These are phyloP conservation scores for Nanorana parkeri DNA, from an alignment of 2,113 vertebrate species.

Conservation along the genomic window DNA sequence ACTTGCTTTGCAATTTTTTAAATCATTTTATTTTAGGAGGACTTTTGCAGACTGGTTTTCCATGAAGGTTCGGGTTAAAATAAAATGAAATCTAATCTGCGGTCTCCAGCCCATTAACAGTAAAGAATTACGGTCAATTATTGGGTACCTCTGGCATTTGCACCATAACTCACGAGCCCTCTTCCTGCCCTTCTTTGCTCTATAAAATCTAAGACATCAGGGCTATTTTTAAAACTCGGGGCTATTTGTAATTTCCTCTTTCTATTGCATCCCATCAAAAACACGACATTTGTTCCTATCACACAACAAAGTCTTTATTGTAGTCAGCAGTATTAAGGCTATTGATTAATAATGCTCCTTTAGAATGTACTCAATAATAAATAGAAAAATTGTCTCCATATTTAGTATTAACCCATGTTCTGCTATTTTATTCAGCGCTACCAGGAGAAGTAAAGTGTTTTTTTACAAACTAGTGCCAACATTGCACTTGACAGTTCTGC, in stretches of 20 bases:
- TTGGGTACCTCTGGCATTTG: slow-evolving; percentile 35
- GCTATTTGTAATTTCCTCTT: slow-evolving; percentile 9
- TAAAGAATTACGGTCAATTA: slow-evolving; percentile 48
- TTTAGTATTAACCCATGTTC: slow-evolving; percentile 24
- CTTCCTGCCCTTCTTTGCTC: slow-evolving; percentile 21
- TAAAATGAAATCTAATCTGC: slow-evolving; percentile 49
- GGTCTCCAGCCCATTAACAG: slow-evolving; percentile 31
- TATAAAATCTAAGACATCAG: slow-evolving; percentile 23
- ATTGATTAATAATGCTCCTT: slow-evolving; percentile 16
- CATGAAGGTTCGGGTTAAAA: slow-evolving; percentile 41
- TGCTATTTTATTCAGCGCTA: not conserved
- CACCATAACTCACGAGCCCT: slow-evolving; percentile 43
- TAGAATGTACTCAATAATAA: not conserved
- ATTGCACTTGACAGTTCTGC: slow-evolving; percentile 22
- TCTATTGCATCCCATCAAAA: not conserved
- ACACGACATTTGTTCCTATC: not conserved
- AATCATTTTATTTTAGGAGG: slow-evolving; percentile 52
- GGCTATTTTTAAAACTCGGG: slow-evolving; percentile 7
- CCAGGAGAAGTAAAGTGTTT: not conserved
- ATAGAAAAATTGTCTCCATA: not conserved
- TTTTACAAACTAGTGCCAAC: not conserved
- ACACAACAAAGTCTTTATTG: not conserved
- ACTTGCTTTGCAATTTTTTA: slow-evolving; percentile 49
- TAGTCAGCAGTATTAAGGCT: not conserved
- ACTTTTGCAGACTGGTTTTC: slow-evolving; percentile 36